A percentile compares a stretch with the other conserved stretches of the same genome.
These are phyloP conservation scores for Saturnia japonica DNA, from an alignment of 2,888 invertebrate genomes.

Conservation along the genomic window DNA sequence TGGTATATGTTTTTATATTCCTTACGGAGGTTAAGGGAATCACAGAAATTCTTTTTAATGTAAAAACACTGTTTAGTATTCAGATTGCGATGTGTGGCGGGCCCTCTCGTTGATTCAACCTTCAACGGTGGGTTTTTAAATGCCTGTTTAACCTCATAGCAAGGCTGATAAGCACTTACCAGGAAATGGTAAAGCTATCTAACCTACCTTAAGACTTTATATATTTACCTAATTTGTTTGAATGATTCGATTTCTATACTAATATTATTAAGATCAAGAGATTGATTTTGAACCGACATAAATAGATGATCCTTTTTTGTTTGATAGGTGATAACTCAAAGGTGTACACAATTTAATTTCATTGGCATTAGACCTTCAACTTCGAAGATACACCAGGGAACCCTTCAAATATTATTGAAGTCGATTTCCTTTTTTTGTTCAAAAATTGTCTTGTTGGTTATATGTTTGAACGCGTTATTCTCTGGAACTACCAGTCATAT, in stretches of 20 bases:
- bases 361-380: too few relatives aligned
- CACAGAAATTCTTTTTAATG: conserved; percentile 12
- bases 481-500: too few relatives aligned
- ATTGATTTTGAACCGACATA: too few relatives aligned
- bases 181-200: conserved; percentile 12
- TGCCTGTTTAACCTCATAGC: conserved; percentile 29
- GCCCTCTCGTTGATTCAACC: conserved; percentile 7
- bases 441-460: too few relatives aligned
- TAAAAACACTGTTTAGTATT: conserved; percentile 19
- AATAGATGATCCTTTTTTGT: too few relatives aligned
- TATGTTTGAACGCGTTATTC: too few relatives aligned
- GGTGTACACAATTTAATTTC: too few relatives aligned
- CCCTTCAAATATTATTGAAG: too few relatives aligned
- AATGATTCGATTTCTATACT: not conserved
- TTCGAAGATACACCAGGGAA: too few relatives aligned
- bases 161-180: conserved; percentile 29
- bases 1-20: not conserved
- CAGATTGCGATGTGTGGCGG: conserved; percentile 9
- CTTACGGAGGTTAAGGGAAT: conserved; percentile 1
- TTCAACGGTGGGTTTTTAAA: conserved; percentile 26
- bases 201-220: not conserved
- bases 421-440: too few relatives aligned
- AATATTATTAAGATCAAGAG: too few relatives aligned
- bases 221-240: not conserved
- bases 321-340: too few relatives aligned